These are phyloP conservation scores for Galleria mellonella DNA, from an alignment of 1,140 invertebrate species.

Conservation along the genomic window DNA sequence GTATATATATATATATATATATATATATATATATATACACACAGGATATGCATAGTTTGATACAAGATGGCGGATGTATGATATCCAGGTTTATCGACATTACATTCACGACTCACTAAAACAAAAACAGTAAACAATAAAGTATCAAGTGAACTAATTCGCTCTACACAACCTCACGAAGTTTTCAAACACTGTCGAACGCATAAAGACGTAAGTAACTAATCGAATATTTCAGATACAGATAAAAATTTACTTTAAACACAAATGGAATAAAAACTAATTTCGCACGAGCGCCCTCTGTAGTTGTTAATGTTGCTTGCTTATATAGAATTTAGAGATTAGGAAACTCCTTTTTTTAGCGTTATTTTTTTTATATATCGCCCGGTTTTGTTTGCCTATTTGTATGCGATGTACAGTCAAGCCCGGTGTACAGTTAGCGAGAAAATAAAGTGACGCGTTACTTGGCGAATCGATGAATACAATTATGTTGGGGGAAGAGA, in stretches of 20 bases:
- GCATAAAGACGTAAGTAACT: slow-evolving; percentile 23
- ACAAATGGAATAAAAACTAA: neutral
- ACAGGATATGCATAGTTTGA: too few species aligned
- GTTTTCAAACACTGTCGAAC: slow-evolving; percentile 25
- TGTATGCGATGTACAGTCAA: neutral
- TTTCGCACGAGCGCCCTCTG: neutral
- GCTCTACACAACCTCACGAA: slow-evolving; percentile 37
- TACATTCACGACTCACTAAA: too few species aligned
- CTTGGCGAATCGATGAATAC: too few species aligned
- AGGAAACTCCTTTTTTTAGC: slow-evolving; percentile 36
- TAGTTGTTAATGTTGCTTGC: slow-evolving; percentile 17
- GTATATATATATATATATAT: too few species aligned
- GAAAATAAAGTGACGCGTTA: too few species aligned
- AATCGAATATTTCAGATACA: too few species aligned
- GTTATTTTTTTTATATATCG: slow-evolving; percentile 2
- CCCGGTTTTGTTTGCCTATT: slow-evolving; percentile 5
- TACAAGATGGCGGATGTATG: too few species aligned
- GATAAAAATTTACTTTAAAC: too few species aligned
- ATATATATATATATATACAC: too few species aligned
- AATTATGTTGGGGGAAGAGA: too few species aligned
- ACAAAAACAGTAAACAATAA: slow-evolving; percentile 14
- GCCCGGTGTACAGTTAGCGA: too few species aligned
- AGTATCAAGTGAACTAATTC: slow-evolving; percentile 35
- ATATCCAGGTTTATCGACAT: too few species aligned
- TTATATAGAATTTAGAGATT: slow-evolving; percentile 55